A percentile compares a stretch with the other conserved stretches of the same genome.
These are phyloP conservation scores for Drosophila nigrodunni DNA, from an alignment of 1,140 invertebrate species.

Conservation along the genomic window DNA sequence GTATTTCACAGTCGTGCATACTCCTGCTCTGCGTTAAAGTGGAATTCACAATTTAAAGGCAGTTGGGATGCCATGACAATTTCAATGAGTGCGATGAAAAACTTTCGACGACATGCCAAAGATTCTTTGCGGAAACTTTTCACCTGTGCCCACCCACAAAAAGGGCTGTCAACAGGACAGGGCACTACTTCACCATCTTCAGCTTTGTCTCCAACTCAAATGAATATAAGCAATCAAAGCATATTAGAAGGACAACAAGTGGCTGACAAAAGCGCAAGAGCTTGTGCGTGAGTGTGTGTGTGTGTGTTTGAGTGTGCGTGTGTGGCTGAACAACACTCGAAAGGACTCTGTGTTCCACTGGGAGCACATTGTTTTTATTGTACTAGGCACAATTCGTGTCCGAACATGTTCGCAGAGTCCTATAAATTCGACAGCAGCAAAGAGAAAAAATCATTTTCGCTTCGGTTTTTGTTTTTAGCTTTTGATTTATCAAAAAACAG, in stretches of 20 bases:
- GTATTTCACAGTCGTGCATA: too few species aligned
- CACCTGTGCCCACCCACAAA: conserved; percentile 18
- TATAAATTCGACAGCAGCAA: conserved; percentile 42
- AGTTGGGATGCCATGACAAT: conserved; percentile 24
- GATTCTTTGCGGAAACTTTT: conserved; percentile 43
- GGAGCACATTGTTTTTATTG: conserved; percentile 19
- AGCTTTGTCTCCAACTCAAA: neutral
- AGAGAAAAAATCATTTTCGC: conserved; percentile 19
- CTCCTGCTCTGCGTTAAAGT: neutral
- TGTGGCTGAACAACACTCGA: conserved; percentile 42
- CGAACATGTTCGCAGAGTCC: conserved; percentile 17
- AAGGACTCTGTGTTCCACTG: conserved; percentile 1
- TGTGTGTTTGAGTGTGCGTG: too few species aligned
- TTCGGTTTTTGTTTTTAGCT: conserved; percentile 18
- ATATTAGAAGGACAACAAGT: conserved; percentile 57
- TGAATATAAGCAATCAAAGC: conserved; percentile 39
- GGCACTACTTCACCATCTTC: neutral
- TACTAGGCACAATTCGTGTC: conserved; percentile 11
- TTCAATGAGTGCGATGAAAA: conserved; percentile 38
- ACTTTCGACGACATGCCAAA: conserved; percentile 37
- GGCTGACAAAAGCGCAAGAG: conserved; percentile 47
- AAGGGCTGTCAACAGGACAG: conserved; percentile 9
- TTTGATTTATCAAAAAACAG: neutral
- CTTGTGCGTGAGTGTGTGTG: conserved; percentile 2
- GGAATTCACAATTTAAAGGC: conserved; percentile 21